These are phyloP conservation scores for Stomatorhinus ivindoensis DNA, from an alignment of 2,113 vertebrate species.

Conservation along the genomic window DNA sequence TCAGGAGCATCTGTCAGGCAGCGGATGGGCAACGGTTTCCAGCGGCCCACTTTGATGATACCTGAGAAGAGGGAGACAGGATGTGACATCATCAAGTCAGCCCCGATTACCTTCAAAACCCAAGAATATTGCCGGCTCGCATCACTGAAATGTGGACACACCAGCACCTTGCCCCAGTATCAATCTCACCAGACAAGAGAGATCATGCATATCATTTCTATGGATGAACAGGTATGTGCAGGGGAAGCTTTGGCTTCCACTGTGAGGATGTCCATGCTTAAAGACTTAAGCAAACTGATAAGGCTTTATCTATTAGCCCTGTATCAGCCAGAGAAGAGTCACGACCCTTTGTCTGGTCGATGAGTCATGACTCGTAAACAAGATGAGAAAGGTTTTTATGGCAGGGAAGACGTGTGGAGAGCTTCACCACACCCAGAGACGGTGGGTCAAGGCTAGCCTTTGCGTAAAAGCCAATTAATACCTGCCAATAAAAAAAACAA, in stretches of 20 bases:
- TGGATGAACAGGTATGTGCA: neutral
- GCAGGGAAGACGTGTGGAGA: slow-evolving; percentile 3
- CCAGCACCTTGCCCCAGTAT: neutral
- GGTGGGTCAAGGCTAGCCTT: slow-evolving; percentile 15
- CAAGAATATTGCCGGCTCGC: too few species aligned
- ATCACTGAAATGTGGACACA: neutral
- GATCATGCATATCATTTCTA: neutral
- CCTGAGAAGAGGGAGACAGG: slow-evolving; percentile 48
- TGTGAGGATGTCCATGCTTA: neutral
- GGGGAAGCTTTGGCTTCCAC: neutral
- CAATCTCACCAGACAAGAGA: neutral
- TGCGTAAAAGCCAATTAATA: slow-evolving; percentile 18
- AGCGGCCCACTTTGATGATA: slow-evolving; percentile 80
- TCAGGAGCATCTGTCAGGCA: slow-evolving; percentile 77
- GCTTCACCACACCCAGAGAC: neutral
- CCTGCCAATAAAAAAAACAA: neutral
- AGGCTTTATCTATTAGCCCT: slow-evolving; percentile 17
- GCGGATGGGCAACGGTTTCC: slow-evolving; percentile 79
- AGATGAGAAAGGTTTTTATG: slow-evolving; percentile 11
- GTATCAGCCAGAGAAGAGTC: slow-evolving; percentile 15
- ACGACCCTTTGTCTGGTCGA: neutral
- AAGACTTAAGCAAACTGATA: neutral
- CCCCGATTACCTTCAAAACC: neutral
- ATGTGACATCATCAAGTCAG: neutral
- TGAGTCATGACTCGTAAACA: slow-evolving; percentile 1